Evolutionary conservation across 2,888 invertebrate genomes (phyloP).

Genomic region (Clostera curtula): DNA sequence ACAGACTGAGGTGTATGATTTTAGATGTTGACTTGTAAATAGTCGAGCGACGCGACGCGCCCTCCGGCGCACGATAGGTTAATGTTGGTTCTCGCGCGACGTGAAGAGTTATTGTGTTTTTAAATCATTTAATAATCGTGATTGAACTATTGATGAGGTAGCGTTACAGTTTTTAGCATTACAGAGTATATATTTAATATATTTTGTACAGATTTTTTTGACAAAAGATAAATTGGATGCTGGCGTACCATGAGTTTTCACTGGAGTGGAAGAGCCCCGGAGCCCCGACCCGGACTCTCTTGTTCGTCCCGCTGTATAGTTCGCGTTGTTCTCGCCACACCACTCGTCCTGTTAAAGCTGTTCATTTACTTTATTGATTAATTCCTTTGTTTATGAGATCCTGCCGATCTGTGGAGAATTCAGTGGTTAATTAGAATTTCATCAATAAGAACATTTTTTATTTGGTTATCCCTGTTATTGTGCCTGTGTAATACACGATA

Average conservation of each 20-base stretch:
- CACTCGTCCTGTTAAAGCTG: too few species aligned
- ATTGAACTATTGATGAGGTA: conserved; percentile 71
- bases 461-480: conserved; percentile 70
- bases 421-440: conserved; percentile 72
- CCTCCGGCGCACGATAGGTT: conserved; percentile 44
- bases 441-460: conserved; percentile 71
- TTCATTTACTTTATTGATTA: conserved; percentile 57
- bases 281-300: conserved; percentile 54
- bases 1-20: conserved; percentile 59
- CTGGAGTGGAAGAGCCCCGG: conserved; percentile 64
- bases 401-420: conserved; percentile 68
- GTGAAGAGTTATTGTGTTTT: conserved; percentile 72
- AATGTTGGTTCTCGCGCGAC: conserved; percentile 69
- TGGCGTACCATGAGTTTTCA: conserved; percentile 74
- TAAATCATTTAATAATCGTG: conserved; percentile 74
- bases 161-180: conserved; percentile 75
- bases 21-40: conserved; percentile 68
- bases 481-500: conserved; percentile 64
- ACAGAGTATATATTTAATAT: conserved; percentile 76
- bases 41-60: conserved; percentile 33
- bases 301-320: conserved; percentile 43
- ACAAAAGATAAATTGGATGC: conserved; percentile 76
- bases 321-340: conserved; percentile 33
- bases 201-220: conserved; percentile 77
- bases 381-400: conserved; percentile 74